A percentile compares a stretch with the other conserved stretches of the same genome.
These are phyloP conservation scores for Fundulus diaphanus DNA, from an alignment of 2,797 vertebrate species.

Conservation along the genomic window DNA sequence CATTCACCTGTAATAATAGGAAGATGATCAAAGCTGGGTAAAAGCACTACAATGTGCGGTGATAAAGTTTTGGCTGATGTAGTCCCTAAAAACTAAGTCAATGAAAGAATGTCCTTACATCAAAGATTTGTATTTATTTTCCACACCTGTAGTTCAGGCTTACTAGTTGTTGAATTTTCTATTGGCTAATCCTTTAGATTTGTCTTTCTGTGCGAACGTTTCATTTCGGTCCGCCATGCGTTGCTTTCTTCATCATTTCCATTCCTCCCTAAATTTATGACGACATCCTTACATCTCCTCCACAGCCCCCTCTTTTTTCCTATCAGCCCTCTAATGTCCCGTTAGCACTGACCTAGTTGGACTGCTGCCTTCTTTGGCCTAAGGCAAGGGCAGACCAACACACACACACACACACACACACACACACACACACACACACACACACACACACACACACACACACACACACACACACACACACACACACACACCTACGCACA, in stretches of 20 bases:
- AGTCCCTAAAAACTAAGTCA: neutral
- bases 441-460: conserved; percentile 23
- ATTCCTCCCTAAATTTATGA: conserved; percentile 3
- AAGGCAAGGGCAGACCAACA: conserved; percentile 47
- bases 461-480: conserved; percentile 18
- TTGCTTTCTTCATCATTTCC: neutral
- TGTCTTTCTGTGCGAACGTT: neutral
- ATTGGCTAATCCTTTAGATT: neutral
- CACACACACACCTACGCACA: conserved; percentile 21
- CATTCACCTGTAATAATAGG: neutral
- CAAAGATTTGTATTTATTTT: neutral
- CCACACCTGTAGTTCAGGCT: neutral
- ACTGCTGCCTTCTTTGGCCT: conserved; percentile 55
- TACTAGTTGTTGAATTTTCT: neutral
- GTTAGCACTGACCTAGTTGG: conserved; percentile 70
- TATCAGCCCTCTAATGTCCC: conserved; percentile 48
- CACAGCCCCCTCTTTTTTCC: conserved; percentile 10
- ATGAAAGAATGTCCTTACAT: neutral
- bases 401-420: conserved; percentile 20
- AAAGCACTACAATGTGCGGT: neutral
- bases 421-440: conserved; percentile 16
- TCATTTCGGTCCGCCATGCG: neutral
- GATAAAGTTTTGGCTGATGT: neutral
- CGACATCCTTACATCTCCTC: conserved; percentile 18
- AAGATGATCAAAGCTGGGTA: neutral